Base-by-base conservation (phyloP, 2,888 invertebrate species). In the Norana najaformis region DNA sequence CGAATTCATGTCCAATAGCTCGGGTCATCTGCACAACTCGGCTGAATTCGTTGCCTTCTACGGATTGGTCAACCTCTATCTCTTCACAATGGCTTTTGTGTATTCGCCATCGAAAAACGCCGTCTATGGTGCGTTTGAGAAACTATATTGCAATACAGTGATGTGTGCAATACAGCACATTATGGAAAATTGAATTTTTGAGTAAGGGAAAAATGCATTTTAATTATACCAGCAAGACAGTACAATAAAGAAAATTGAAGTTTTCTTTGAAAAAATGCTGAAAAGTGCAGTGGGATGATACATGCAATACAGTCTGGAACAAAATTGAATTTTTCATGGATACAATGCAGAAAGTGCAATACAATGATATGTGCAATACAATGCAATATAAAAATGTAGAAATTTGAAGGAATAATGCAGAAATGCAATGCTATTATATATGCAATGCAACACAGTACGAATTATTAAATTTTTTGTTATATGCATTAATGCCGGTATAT, bases 41-140 rank as follows among this genome's bases (percentile, higher is more conserved):
- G 98, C 97, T 16, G 98, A 98, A 92, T 99, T 99, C 95, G 98
- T 99, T 97, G 97, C 98, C 8, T 97, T 98, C 92, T 98, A 98
- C 95, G 98, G 98, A 39, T 96, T 98, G 88, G 96, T 98, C 90
- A 99, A 99, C 95, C 97, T 98, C 95, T 98, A 98, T 95, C 95
- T 98, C 92, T 98, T 97, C 95, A 97, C 97, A 16, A 97, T 98
- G 97, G 97, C 98, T 34, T 98, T 98, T 95, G 97, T 99, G 89
- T 99, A 98, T 95, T 97, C 98, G 0, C 98, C 98, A 0, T 94
- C 97, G 39, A 96, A 96, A 91, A 97, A 96, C 93, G 96, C 97
- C 92, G 95, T 97, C 89, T 97, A 97, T 95, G 98, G 98, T 98
- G 95, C 96, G 96, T 89, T 69, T 69, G 69, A 69, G 69, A n/a